Evolutionary conservation across 1,140 invertebrate genomes (phyloP).

Genomic region (Trachymyrmex cornetzi): DNA sequence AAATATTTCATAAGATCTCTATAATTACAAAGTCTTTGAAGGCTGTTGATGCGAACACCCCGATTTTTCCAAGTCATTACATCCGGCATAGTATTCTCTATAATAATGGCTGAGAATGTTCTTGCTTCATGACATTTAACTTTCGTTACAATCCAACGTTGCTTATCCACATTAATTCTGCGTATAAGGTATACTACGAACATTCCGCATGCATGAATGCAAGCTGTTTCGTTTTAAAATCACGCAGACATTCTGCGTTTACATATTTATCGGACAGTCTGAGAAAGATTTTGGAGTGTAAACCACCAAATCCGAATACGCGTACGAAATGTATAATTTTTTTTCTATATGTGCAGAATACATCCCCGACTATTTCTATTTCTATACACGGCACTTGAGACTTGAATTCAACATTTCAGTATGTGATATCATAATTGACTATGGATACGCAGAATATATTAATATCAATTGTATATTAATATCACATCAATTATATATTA

Average conservation of each 20-base stretch:
- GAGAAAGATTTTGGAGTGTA: conserved; percentile 9
- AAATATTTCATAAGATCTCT: background rate
- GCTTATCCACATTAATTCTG: background rate
- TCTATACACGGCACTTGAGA: background rate
- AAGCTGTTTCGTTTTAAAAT: conserved; percentile 20
- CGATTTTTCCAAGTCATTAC: background rate
- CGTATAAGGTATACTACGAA: background rate
- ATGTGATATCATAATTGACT: background rate
- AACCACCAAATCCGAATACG: background rate
- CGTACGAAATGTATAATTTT: conserved; percentile 7
- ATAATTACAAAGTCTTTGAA: background rate
- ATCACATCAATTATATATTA: too few species aligned
- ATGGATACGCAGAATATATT: background rate
- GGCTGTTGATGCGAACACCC: background rate
- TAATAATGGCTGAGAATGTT: background rate
- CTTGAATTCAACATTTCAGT: background rate
- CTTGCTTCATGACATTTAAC: conserved; percentile 24
- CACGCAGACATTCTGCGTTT: background rate
- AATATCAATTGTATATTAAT: too few species aligned
- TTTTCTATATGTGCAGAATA: background rate
- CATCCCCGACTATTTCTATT: background rate
- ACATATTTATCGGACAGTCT: conserved; percentile 18
- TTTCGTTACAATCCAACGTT: background rate
- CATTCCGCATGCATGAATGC: conserved; percentile 1
- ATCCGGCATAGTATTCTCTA: conserved; percentile 9